Conservation (phyloP, 2,888 invertebrate genomes). For the Phorcus lineatus region DNA sequence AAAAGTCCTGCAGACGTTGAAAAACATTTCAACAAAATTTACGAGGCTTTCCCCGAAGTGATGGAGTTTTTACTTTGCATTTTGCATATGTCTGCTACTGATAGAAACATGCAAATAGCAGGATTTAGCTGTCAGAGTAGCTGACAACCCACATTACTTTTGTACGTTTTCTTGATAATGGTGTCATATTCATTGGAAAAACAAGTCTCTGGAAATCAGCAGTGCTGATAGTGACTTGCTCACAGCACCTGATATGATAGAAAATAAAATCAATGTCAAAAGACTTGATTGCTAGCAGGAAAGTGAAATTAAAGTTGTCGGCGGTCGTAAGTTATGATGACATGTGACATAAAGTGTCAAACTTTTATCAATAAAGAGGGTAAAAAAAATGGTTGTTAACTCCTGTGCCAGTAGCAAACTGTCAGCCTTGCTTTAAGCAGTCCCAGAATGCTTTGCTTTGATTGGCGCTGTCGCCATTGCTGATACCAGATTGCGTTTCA, state of each 20-base stretch:
- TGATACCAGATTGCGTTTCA: too few species aligned
- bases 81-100: not conserved
- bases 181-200: not conserved
- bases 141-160: not conserved
- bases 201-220: not conserved
- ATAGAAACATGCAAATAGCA: not conserved
- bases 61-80: not conserved
- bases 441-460: too few species aligned
- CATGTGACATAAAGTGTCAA: slow-evolving; percentile 21
- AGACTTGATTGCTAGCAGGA: slow-evolving; percentile 1
- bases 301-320: slow-evolving; percentile 23
- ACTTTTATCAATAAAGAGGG: slow-evolving; percentile 12
- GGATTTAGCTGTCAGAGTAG: not conserved
- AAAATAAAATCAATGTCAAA: slow-evolving; percentile 23
- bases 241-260: not conserved
- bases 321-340: slow-evolving; percentile 10
- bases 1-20: not conserved
- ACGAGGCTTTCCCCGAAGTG: not conserved
- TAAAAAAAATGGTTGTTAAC: slow-evolving; percentile 6
- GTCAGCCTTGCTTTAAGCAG: not conserved
- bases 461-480: too few species aligned
- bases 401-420: not conserved
- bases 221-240: not conserved
- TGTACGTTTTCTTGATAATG: not conserved
- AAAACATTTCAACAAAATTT: slow-evolving; percentile 1